phyloP scores from a whole-genome alignment of 2,113 vertebrate species.

The Pelvicachromis taeniatus region DNA sequence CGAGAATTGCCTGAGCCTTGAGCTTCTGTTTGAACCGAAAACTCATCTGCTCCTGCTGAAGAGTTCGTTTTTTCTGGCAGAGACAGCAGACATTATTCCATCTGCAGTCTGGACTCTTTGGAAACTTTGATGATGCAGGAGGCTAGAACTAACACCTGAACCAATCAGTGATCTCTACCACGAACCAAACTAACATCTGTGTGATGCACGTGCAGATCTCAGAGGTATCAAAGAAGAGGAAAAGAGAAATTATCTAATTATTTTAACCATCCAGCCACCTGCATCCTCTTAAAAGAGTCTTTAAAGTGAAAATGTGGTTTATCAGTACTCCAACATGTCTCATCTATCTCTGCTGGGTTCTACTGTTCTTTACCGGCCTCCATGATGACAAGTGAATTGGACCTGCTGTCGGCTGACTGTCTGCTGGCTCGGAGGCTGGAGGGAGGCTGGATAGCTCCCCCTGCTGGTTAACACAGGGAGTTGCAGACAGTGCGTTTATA shows the following conservation, averaged over 20 bases:
- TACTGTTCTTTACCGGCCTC: slow-evolving; percentile 83
- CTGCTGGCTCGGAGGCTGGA: slow-evolving; percentile 17
- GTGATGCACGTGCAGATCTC: neutral
- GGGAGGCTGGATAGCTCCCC: slow-evolving; percentile 67
- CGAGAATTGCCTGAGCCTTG: slow-evolving; percentile 19
- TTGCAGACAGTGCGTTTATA: neutral
- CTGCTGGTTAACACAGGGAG: slow-evolving; percentile 39
- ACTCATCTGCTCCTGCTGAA: slow-evolving; percentile 67
- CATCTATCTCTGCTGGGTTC: neutral
- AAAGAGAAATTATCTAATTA: neutral
- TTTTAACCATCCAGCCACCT: neutral
- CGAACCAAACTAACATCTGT: neutral
- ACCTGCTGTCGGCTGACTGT: slow-evolving; percentile 62
- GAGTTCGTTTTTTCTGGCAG: slow-evolving; percentile 58
- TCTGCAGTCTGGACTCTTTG: neutral
- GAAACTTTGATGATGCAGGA: neutral
- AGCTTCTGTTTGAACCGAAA: slow-evolving; percentile 67
- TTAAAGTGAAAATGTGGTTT: neutral
- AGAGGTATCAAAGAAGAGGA: neutral
- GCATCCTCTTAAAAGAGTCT: neutral
- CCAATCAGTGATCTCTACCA: neutral
- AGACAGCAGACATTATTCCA: neutral
- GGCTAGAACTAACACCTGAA: neutral
- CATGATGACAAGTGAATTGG: slow-evolving; percentile 72
- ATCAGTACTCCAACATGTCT: neutral